Evolutionary conservation across 2,797 vertebrate species (phyloP).

Genomic region (Tapirus indicus): DNA sequence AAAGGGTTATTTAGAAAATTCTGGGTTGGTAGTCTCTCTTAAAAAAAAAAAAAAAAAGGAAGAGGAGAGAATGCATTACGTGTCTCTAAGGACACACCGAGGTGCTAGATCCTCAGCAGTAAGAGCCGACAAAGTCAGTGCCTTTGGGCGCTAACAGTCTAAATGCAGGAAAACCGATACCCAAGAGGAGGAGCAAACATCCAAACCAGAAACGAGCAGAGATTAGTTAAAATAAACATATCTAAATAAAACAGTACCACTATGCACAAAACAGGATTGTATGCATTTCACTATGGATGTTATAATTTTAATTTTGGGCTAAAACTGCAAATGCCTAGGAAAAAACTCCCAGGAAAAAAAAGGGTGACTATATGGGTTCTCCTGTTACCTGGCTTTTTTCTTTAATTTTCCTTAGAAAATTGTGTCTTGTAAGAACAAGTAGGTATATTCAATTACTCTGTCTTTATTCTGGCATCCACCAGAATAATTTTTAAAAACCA

Average conservation of each 20-base stretch:
- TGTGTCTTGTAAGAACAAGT: neutral
- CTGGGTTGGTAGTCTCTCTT: constrained; percentile 4
- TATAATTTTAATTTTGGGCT: neutral
- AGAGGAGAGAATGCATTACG: neutral
- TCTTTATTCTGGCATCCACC: constrained; percentile 28
- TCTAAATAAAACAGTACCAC: neutral
- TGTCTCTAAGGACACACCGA: neutral
- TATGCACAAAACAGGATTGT: constrained; percentile 6
- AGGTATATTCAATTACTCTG: neutral
- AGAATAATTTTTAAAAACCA: constrained; percentile 20
- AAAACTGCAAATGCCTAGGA: neutral
- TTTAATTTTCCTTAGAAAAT: constrained; percentile 58
- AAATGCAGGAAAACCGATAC: constrained; percentile 32
- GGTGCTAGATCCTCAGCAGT: neutral
- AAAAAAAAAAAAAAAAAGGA: neutral
- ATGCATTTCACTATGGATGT: neutral
- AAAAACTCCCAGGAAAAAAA: neutral
- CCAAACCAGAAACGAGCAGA: constrained; percentile 43
- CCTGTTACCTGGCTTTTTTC: neutral
- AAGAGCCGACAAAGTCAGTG: constrained; percentile 23
- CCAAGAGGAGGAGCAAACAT: neutral
- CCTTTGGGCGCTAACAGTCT: neutral
- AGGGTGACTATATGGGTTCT: neutral
- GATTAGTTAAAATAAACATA: constrained; percentile 18
- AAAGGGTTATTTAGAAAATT: constrained; percentile 59